These are phyloP conservation scores for Hetaerina americana DNA, from an alignment of 1,140 invertebrate genomes.

Conservation along the genomic window DNA sequence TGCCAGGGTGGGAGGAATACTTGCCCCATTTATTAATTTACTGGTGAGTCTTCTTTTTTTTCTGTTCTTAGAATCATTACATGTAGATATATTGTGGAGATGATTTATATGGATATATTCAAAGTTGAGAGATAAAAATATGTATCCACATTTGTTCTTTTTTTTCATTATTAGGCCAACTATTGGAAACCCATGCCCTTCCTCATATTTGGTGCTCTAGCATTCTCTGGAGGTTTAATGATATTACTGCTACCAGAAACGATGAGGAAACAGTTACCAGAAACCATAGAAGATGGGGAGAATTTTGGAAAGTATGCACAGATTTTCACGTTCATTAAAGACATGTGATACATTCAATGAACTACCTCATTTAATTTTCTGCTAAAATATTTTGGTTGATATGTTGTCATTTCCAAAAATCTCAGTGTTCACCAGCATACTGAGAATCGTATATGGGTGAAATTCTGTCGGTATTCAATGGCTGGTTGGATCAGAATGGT, in stretches of 20 bases:
- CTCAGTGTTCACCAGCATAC: no score
- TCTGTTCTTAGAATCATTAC: no score
- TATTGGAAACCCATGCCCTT: constrained; percentile 53
- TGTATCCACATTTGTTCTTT: constrained; percentile 10
- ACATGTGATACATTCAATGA: no score
- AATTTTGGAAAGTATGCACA: constrained; percentile 44
- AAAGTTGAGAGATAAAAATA: background rate
- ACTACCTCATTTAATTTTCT: no score
- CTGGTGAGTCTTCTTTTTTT: constrained; percentile 36
- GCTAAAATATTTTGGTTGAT: no score
- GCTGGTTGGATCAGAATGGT: no score
- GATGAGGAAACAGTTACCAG: constrained; percentile 54
- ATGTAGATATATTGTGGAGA: no score
- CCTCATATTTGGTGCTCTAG: constrained; percentile 51
- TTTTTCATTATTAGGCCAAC: constrained; percentile 34
- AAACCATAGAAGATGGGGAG: constrained; percentile 60
- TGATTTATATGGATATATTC: no score
- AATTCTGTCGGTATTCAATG: no score
- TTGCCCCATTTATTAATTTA: constrained; percentile 56
- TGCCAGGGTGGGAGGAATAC: constrained; percentile 60
- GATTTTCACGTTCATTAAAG: no score
- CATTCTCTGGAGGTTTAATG: constrained; percentile 47
- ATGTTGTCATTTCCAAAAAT: no score
- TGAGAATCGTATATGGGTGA: no score
- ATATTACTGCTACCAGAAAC: constrained; percentile 64